phyloP scores from a whole-genome alignment of 2,797 vertebrate species.

The Onychomys torridus region DNA sequence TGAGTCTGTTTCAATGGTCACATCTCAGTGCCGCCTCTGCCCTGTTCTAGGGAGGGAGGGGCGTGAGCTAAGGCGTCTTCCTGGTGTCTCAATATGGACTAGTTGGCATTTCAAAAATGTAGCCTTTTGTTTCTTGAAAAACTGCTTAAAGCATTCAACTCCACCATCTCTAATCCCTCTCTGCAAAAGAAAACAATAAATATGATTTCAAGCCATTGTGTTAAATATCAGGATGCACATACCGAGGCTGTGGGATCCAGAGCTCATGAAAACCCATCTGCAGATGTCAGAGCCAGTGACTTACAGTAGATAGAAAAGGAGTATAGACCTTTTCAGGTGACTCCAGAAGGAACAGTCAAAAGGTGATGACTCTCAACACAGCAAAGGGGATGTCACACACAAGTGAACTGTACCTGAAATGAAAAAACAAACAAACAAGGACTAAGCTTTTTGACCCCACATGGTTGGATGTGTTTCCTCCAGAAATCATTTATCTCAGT shows the following conservation, averaged over 20 bases:
- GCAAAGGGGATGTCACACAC: neutral
- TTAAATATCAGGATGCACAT: constrained; percentile 71
- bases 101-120: constrained; percentile 78
- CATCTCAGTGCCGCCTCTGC: constrained; percentile 71
- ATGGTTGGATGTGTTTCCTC: neutral
- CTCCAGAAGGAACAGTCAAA: neutral
- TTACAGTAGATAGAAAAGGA: neutral
- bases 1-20: constrained; percentile 76
- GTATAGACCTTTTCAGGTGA: neutral
- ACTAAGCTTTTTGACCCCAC: neutral
- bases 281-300: constrained; percentile 29
- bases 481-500: constrained; percentile 43
- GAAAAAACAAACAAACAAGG: neutral
- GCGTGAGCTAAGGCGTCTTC: constrained; percentile 26
- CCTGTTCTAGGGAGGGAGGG: constrained; percentile 61
- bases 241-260: constrained; percentile 34
- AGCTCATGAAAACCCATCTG: neutral
- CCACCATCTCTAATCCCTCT: constrained; percentile 63
- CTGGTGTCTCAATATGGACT: constrained; percentile 53
- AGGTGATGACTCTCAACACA: neutral
- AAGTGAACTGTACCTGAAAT: neutral
- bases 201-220: constrained; percentile 78
- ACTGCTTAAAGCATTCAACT: constrained; percentile 78
- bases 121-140: constrained; percentile 79
- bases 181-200: constrained; percentile 79